Base-by-base conservation (phyloP, 2,888 invertebrate species). In the Meteorus colon region DNA sequence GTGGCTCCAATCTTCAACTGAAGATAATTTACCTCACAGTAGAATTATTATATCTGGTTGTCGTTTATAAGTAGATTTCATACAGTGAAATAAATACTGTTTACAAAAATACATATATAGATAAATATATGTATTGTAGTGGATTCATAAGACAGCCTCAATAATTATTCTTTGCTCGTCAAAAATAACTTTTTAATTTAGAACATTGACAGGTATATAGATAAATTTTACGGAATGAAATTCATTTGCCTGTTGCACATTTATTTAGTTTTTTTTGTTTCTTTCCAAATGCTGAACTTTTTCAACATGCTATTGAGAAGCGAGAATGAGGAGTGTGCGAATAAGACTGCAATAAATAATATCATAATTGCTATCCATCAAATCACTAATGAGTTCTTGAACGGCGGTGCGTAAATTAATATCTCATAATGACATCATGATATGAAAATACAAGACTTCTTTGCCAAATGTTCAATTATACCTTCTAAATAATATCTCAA, bases 1-100 rank as follows among this genome's bases (percentile, higher is more conserved):
- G 75, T 79, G 77, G 82, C 81, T 83, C 82, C 82, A 82, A 82
- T 84, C 80, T 84, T 82, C 80, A 80, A 59, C 78, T 77, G 73
- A 80, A 80, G 77, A 81, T 62, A 55, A 68, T 31, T n/a, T 80
- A 80, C 78, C 80, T 79, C 80, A 65, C 45, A 75, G 70, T 75
- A 66, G 70, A 78, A 78, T 78, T 31, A 62, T 31, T 62, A 29
- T 62, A 29, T 78, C 77, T 79, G 74, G 77, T 78, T 73, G 70
- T 62, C 75, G 71, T 77, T 81, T 70, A 73, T 77, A 74, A 70
- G 74, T 77, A 79, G 59, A 62, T 79, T 78, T 79, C 77, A 74
- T 80, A 79, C 66, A 19, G 73, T 79, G 71, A 59, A 48, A 67
- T 76, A 81, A 78, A 78, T 81, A 83, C 81, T 24, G 77, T 75